These are phyloP conservation scores for Stratiomys singularior DNA, from an alignment of 2,888 invertebrate genomes.

Conservation along the genomic window DNA sequence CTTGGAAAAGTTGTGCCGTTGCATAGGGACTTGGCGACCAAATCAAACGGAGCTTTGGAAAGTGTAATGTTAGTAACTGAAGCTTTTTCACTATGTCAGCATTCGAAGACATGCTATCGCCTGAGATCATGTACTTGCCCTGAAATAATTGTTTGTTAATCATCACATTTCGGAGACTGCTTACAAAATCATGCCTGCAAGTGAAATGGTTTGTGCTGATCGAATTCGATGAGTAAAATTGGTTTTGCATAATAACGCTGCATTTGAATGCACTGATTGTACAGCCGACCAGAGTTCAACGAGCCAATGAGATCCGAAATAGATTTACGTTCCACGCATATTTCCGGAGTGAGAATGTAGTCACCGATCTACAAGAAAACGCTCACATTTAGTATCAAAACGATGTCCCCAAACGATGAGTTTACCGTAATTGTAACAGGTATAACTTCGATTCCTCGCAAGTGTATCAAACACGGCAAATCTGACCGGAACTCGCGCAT, in stretches of 20 bases:
- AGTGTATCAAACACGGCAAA: conserved; percentile 92
- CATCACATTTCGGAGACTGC: no score
- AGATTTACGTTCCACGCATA: conserved; percentile 97
- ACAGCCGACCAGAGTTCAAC: conserved; percentile 91
- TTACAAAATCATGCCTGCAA: conserved; percentile 75
- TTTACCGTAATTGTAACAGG: conserved; percentile 84
- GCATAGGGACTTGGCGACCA: conserved; percentile 98
- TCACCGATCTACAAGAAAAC: conserved; percentile 82
- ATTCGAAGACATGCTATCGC: conserved; percentile 72
- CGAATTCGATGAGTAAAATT: conserved; percentile 94
- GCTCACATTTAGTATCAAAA: neutral
- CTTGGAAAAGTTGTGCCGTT: conserved; percentile 94
- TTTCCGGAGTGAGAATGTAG: conserved; percentile 95
- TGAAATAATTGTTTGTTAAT: no score
- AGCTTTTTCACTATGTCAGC: conserved; percentile 87
- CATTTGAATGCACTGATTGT: conserved; percentile 96
- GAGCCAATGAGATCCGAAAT: conserved; percentile 96
- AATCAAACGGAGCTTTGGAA: conserved; percentile 90
- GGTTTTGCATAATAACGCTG: conserved; percentile 87
- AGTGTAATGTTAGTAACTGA: conserved; percentile 92
- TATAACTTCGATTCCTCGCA: conserved; percentile 90
- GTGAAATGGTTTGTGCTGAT: conserved; percentile 91
- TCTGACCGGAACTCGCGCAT: conserved; percentile 98
- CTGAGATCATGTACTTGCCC: conserved; percentile 83
- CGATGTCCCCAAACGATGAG: no score